These are phyloP conservation scores for Rhinolophus ferrumequinum DNA, from an alignment of 2,113 vertebrate genomes.

Conservation along the genomic window DNA sequence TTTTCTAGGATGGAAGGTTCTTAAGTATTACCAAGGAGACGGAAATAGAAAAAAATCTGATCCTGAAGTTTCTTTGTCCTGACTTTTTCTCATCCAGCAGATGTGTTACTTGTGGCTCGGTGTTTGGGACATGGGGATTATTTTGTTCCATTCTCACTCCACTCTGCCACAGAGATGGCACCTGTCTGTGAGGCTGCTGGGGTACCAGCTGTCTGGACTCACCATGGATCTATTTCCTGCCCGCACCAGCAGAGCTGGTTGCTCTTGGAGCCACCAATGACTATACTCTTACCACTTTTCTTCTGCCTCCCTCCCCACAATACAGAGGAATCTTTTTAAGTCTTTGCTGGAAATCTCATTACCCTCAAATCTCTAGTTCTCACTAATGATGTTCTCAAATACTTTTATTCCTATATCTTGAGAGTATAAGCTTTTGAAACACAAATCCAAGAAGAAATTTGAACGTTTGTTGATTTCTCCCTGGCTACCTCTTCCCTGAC, in stretches of 20 bases:
- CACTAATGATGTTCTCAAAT: not conserved
- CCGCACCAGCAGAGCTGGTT: no score
- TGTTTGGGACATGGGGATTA: not conserved
- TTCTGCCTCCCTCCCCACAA: not conserved
- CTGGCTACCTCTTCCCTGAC: not conserved
- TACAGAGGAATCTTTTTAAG: not conserved
- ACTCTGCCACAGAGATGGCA: not conserved
- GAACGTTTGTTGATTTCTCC: not conserved
- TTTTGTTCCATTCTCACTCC: not conserved
- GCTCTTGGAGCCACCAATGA: not conserved
- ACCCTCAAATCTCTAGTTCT: slow-evolving; percentile 3
- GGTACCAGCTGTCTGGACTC: not conserved
- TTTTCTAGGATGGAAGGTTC: slow-evolving; percentile 4
- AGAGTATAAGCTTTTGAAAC: slow-evolving; percentile 4
- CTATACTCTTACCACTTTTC: not conserved
- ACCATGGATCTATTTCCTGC: not conserved
- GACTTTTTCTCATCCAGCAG: not conserved
- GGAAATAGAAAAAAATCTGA: not conserved
- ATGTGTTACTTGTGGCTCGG: not conserved
- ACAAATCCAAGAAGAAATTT: slow-evolving; percentile 20
- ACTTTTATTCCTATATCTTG: not conserved
- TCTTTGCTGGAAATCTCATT: slow-evolving; percentile 14
- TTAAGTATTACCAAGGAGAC: not conserved
- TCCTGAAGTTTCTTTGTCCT: not conserved
- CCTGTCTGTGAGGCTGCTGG: not conserved